phyloP scores from a whole-genome alignment of 2,797 vertebrate species.

The Heteromormyrus szaboi region DNA sequence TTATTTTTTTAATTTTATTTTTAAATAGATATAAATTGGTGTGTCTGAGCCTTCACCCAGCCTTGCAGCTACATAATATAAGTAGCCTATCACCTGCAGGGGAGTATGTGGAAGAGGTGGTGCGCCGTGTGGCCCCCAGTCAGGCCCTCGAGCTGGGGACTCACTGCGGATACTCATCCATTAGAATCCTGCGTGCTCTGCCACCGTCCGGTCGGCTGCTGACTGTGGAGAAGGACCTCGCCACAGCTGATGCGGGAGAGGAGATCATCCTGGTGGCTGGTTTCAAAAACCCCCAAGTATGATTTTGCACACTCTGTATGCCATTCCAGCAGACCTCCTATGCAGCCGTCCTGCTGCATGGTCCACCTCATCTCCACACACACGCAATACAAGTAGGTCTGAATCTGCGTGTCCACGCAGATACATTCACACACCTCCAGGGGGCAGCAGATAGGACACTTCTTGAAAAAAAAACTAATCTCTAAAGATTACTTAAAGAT shows the following conservation, averaged over 20 bases:
- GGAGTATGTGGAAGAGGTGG: constrained; percentile 43
- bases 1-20: not conserved
- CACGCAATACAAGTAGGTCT: not conserved
- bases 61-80: not conserved
- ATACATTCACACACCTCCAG: not conserved
- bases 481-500: not conserved
- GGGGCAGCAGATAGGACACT: not conserved
- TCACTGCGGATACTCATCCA: constrained; percentile 57
- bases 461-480: not conserved
- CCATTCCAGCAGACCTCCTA: not conserved
- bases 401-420: not conserved
- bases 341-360: not conserved
- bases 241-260: constrained; percentile 52
- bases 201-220: constrained; percentile 48
- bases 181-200: constrained; percentile 53
- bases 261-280: constrained; percentile 61
- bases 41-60: not conserved
- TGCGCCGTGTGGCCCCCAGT: constrained; percentile 36
- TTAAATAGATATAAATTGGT: not conserved
- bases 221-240: constrained; percentile 55
- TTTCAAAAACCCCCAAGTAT: constrained; percentile 59
- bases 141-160: constrained; percentile 55
- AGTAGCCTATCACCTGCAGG: constrained; percentile 27
- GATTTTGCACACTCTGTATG: not conserved
- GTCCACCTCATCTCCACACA: not conserved